These are phyloP conservation scores for Meiosimyza platycephala DNA, from an alignment of 2,888 invertebrate genomes.

Conservation along the genomic window DNA sequence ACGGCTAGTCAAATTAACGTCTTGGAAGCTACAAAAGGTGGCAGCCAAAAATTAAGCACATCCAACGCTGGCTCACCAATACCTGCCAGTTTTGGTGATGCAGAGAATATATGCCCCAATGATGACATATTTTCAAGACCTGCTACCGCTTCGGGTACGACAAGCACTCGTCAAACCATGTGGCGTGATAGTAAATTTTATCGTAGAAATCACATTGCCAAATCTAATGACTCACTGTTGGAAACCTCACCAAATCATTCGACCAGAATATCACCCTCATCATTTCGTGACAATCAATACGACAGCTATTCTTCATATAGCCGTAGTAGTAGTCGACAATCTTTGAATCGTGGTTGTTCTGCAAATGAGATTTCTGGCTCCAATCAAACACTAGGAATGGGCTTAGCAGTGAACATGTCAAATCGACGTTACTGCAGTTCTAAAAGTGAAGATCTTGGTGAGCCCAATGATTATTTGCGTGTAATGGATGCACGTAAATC, in stretches of 20 bases:
- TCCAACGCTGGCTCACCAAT: slow-evolving; percentile 49
- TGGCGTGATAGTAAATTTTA: slow-evolving; percentile 67
- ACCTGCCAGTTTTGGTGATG: slow-evolving; percentile 35
- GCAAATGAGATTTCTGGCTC: slow-evolving; percentile 52
- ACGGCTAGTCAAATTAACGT: slow-evolving; percentile 54
- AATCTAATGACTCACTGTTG: slow-evolving; percentile 66
- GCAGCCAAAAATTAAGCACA: slow-evolving; percentile 36
- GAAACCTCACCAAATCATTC: slow-evolving; percentile 63
- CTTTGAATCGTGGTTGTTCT: slow-evolving; percentile 57
- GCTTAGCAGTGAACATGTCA: slow-evolving; percentile 53
- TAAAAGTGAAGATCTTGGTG: slow-evolving; percentile 63
- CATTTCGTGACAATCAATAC: slow-evolving; percentile 62
- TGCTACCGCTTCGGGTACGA: slow-evolving; percentile 48
- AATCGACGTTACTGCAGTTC: slow-evolving; percentile 60
- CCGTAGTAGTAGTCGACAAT: slow-evolving; percentile 55
- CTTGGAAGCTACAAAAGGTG: slow-evolving; percentile 46
- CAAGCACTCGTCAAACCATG: slow-evolving; percentile 59
- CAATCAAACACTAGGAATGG: slow-evolving; percentile 42
- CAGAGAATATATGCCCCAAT: slow-evolving; percentile 25
- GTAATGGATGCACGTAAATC: slow-evolving; percentile 64
- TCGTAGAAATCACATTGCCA: slow-evolving; percentile 66
- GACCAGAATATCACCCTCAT: slow-evolving; percentile 59
- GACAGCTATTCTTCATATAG: slow-evolving; percentile 57
- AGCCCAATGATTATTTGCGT: slow-evolving; percentile 57
- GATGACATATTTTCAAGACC: slow-evolving; percentile 53